Base-by-base conservation (phyloP, 2,113 vertebrate genomes). In the Panurus biarmicus region DNA sequence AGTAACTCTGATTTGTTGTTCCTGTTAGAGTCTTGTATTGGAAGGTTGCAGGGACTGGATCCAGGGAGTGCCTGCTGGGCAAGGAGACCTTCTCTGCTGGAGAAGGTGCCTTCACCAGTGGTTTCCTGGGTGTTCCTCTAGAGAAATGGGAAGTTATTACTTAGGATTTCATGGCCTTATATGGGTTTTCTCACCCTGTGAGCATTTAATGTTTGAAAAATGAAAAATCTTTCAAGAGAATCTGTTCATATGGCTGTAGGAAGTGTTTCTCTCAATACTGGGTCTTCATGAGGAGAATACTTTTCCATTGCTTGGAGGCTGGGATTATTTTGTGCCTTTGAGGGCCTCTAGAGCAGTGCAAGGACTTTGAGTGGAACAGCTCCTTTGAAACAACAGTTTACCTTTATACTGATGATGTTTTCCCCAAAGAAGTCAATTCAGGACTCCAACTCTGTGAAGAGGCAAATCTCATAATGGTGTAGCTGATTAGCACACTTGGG, bases 101-200 rank as follows among this genome's bases (percentile, higher is more conserved):
- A 75, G 69, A 45, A 45, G 53, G 38, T 36, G 3, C 10, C 45
- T 61, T 85, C 26, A 11, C 24, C 17, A 19, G 26, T 35, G 56
- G 22, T 26, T 42, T 66, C 25, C 44, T 42, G 51, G 11, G 6
- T 45, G 35, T 65, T 93, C 66, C 53, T 61, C 16, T 57, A 29
- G 47, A 73, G 44, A 65, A 42, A 4, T n/a, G 60, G 47, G 35
- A 66, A 31, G 31, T 4, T 28, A 24, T 45, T 69, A 54, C 75
- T 36, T 40, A 24, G 38, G 22, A 44, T 10, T 70, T 36, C 0
- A 0, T 58, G 56, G 38, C 31, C 25, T 65, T 36, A 12, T 0
- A 0, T 45, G 31, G 0, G 19, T 48, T 87, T 81, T 72, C 25
- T 62, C 5, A 7, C 21, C 29, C 44, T n/a, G 24, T 44, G 35